phyloP scores from a whole-genome alignment of 2,888 invertebrate genomes.

The Phrixothrix hirtus region DNA sequence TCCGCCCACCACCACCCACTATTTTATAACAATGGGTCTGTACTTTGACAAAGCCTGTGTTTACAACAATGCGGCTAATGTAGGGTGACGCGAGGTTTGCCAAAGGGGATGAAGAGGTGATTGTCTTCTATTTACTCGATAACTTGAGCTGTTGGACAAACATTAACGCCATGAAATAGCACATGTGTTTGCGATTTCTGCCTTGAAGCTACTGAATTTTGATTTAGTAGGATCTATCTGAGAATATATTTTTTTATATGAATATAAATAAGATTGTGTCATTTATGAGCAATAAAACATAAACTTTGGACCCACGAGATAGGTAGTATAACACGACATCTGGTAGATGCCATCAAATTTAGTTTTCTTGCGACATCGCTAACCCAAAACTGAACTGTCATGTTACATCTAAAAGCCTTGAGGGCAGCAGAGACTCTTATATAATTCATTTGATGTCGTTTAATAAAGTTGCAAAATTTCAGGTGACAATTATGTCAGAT shows the following conservation, averaged over 20 bases:
- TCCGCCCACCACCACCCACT: too few species aligned
- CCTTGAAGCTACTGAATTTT: slow-evolving; percentile 19
- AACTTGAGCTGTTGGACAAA: slow-evolving; percentile 27
- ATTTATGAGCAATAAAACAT: slow-evolving; percentile 35
- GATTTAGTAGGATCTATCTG: slow-evolving; percentile 8
- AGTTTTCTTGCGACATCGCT: slow-evolving; percentile 19
- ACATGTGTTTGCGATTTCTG: slow-evolving; percentile 20
- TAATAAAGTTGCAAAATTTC: slow-evolving; percentile 40
- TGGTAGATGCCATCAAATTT: slow-evolving; percentile 32
- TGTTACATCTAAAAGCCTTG: slow-evolving; percentile 22
- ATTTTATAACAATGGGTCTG: slow-evolving; percentile 30
- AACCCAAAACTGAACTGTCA: slow-evolving; percentile 33
- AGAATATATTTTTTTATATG: background rate
- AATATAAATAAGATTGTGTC: slow-evolving; percentile 35
- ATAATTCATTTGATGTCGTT: slow-evolving; percentile 37
- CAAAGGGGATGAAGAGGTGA: slow-evolving; percentile 20
- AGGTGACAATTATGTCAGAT: slow-evolving; percentile 37
- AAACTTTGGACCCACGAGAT: slow-evolving; percentile 29
- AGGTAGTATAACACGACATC: slow-evolving; percentile 37
- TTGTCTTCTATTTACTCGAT: slow-evolving; percentile 28
- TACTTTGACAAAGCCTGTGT: slow-evolving; percentile 19
- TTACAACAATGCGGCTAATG: slow-evolving; percentile 36
- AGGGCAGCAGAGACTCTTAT: slow-evolving; percentile 28
- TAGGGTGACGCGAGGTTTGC: slow-evolving; percentile 24
- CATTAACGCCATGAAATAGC: slow-evolving; percentile 21